phyloP scores from a whole-genome alignment of 2,888 invertebrate genomes.

The Xylocampa areola region DNA sequence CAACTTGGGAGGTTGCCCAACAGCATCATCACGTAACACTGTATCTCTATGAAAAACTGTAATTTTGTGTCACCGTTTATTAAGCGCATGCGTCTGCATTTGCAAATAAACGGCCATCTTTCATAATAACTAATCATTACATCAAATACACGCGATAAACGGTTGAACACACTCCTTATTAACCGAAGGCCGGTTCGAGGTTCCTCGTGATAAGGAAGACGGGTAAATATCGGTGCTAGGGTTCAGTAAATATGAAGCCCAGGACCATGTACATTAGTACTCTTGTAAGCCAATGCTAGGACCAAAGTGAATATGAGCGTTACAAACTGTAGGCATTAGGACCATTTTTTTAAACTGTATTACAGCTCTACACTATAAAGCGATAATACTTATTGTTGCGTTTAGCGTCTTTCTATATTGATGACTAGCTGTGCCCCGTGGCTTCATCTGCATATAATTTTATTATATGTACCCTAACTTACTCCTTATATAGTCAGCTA shows the following conservation, averaged over 20 bases:
- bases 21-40: not conserved
- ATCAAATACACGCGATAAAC: constrained; percentile 70
- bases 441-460: no score
- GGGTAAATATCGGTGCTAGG: constrained; percentile 20
- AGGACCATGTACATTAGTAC: not conserved
- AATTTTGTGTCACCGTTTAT: constrained; percentile 30
- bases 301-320: not conserved
- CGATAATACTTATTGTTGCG: no score
- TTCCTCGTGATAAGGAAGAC: constrained; percentile 38
- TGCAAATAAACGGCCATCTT: constrained; percentile 45
- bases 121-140: constrained; percentile 67
- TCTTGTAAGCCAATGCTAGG: not conserved
- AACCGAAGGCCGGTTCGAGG: constrained; percentile 58
- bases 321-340: not conserved
- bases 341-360: no score
- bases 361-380: no score
- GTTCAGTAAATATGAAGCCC: constrained; percentile 28
- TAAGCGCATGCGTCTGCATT: constrained; percentile 37
- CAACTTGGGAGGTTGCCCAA: not conserved
- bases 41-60: constrained; percentile 28
- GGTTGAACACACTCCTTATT: constrained; percentile 60
- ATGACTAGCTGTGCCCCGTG: no score
- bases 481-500: no score
- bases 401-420: no score
- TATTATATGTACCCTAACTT: no score